Evolutionary conservation across 1,140 invertebrate genomes (phyloP), one percentile per base, ranked within the genome.

Genomic region (Temnothorax nylanderi): DNA sequence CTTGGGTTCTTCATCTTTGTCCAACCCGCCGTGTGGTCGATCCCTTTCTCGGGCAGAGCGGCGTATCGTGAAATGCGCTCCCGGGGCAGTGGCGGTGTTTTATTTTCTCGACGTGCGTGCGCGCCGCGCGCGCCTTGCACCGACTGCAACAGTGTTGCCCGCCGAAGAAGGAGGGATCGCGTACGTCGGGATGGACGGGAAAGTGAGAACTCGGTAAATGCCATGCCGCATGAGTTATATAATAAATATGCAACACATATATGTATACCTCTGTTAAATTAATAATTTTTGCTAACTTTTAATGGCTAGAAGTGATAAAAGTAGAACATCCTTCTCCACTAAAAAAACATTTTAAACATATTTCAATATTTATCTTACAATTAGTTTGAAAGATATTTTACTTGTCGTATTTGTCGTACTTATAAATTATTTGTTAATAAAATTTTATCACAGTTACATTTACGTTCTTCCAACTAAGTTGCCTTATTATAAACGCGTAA

Each of bases 61-160:
- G 71, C 64, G 77, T 86, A 90, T 90, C 89, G 86, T 90, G 89
- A 88, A 90, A 90, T 89, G 87, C 67, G 89, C 88, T 90, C 88
- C 86, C 89, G 87, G 82, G 87, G 86, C 88, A 88, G 87, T 75
- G 80, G 74, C 85, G 85, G 54, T 65, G 69, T 88, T 90, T 88
- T 88, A 86, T 91, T 88, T 90, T 62, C 84, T 86, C 90, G 84
- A 72, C 87, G 88, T 78, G 85, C 80, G 90, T 87, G 86, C 87
- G 85, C 90, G 90, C 88, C 86, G 76, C 60, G 60, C 60, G 76
- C 76, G 88, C 91, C 88, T 86, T 86, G 67, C 91, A 91, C 88
- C 92, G 89, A 72, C 91, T 92, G 90, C 90, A 91, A 92, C 91
- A 92, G 69, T 88, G 89, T 88, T 88, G 89, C 76, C 71, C 58